Evolutionary conservation across 2,113 vertebrate species (phyloP).

Genomic region (Myiopsitta monachus): DNA sequence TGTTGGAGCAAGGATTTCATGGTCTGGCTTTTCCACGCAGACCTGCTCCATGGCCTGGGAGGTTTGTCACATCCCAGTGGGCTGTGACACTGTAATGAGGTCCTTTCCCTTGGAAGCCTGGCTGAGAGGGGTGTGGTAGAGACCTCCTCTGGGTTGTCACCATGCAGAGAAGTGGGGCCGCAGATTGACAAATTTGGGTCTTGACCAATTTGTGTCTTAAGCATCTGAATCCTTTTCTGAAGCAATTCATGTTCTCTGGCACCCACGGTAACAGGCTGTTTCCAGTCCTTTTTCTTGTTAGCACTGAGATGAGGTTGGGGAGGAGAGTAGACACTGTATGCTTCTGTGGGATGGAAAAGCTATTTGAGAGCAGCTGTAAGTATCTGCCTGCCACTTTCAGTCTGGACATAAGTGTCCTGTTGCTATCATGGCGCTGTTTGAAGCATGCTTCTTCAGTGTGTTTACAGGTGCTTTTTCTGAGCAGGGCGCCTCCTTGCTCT

Average conservation of each 20-base stretch:
- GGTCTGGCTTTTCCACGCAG: background rate
- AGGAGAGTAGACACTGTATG: background rate
- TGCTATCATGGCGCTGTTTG: background rate
- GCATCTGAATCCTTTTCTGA: background rate
- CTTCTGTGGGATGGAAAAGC: background rate
- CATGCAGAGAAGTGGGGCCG: fast-evolving
- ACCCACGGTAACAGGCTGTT: background rate
- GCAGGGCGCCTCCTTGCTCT: background rate
- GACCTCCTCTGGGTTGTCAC: background rate
- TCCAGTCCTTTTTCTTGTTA: background rate
- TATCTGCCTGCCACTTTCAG: background rate
- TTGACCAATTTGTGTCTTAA: background rate
- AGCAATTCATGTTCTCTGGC: background rate
- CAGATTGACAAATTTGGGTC: background rate
- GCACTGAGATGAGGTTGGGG: background rate
- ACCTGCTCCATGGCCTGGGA: fast-evolving
- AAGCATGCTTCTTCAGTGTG: background rate
- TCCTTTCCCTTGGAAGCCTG: background rate
- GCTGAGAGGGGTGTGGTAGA: background rate
- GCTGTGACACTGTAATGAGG: background rate
- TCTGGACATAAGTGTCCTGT: fast-evolving
- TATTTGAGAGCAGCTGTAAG: background rate
- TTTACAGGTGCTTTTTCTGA: background rate
- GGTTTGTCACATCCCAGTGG: background rate
- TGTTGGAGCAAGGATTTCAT: background rate